Base-by-base conservation (phyloP, 2,113 vertebrate genomes). In the Serilophus lunatus region DNA sequence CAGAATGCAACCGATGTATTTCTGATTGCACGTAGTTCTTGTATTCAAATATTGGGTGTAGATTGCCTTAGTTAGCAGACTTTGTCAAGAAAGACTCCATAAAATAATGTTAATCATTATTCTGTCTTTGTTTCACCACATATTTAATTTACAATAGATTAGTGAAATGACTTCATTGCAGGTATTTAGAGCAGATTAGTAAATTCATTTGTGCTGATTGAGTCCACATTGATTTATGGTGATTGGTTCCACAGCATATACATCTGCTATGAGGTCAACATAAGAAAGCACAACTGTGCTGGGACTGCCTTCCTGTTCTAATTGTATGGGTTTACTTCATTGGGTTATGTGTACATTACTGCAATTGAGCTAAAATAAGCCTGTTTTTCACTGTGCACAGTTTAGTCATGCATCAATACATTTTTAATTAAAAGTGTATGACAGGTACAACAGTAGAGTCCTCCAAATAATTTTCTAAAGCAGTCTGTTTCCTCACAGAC, bases 391-490 rank as follows among this genome's bases (percentile, higher is more conserved):
- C 95, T 64, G 86, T 61, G 66, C 44, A 68, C 93, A 95, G 31
- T 95, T 98, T 97, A 96, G 97, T 97, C 97, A 97, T 95, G 96
- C 98, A 96, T 98, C 96, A 96, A 97, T 97, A 97, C 92, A 49
- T 97, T 98, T 98, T 98, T 98, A 98, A 98, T 98, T 98, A 98
- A 98, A 97, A 98, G 82, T 88, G 50, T 97, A 25, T 98, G 98
- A 97, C 97, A 97, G 96, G 97, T 96, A 98, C 96, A 98, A 96
- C 93, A 86, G 97, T 89, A 78, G 84, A 97, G 83, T 33, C 81
- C 69, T 95, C 90, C 93, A 97, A 97, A 97, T 97, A 95, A 97
- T 97, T 97, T 97, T 95, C 96, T 79, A 74, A 96, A 97, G 95
- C 94, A 95, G 96, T 84, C 90, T 1, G 3, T 96, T 97, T 93